Evolutionary conservation across 2,888 invertebrate species (phyloP).

Genomic region (Dryomyza anilis): DNA sequence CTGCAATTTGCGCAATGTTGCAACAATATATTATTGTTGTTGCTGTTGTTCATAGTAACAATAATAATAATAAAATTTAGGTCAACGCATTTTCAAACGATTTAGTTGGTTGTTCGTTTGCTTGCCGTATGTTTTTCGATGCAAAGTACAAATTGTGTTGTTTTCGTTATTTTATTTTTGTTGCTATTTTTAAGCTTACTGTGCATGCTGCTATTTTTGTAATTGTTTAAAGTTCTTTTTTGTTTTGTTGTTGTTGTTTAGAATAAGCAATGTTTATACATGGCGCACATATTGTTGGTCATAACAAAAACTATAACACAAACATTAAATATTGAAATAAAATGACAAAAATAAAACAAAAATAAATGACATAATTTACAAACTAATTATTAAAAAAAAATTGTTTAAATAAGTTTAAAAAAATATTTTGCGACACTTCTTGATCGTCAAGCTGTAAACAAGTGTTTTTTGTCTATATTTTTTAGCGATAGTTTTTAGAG

Average conservation of each 20-base stretch:
- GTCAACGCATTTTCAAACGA: conserved; percentile 47
- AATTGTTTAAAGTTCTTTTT: background rate
- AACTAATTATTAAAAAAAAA: no score
- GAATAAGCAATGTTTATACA: background rate
- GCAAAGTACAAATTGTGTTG: background rate
- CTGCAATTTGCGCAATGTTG: no score
- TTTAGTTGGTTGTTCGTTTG: background rate
- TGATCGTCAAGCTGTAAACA: no score
- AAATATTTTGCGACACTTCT: no score
- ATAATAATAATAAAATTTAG: conserved; percentile 42
- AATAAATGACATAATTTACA: background rate
- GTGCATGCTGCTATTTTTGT: background rate
- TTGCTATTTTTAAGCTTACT: background rate
- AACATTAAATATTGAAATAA: background rate
- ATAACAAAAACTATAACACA: background rate
- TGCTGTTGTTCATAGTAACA: conserved; percentile 5
- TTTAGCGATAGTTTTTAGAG: no score
- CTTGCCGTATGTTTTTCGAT: background rate
- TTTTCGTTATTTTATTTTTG: background rate
- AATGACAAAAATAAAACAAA: background rate
- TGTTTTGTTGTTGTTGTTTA: background rate
- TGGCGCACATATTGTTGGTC: background rate
- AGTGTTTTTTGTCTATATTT: no score
- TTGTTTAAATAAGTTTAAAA: no score
- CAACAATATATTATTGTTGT: background rate